phyloP scores from a whole-genome alignment of 2,797 vertebrate genomes.

The Hyperoplus lanceolatus region DNA sequence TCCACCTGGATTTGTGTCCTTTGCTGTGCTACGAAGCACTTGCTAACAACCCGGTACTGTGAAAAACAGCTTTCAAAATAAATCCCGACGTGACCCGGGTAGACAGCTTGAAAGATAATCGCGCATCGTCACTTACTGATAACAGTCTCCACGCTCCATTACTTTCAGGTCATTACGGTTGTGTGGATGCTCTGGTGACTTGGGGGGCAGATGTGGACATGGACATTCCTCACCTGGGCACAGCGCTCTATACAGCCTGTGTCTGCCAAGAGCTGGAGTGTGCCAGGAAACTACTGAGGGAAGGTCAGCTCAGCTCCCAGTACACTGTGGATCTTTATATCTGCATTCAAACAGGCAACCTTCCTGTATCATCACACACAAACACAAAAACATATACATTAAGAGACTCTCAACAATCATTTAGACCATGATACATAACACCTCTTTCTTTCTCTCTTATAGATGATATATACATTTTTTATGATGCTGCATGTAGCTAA shows the following conservation, averaged over 20 bases:
- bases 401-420: background rate
- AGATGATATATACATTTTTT: background rate
- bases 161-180: constrained; percentile 92
- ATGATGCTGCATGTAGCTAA: background rate
- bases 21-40: constrained; percentile 18
- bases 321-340: constrained; percentile 49
- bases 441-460: too few relatives aligned
- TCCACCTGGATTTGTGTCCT: constrained; percentile 41
- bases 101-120: constrained; percentile 65
- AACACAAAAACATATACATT: background rate
- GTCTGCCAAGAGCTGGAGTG: constrained; percentile 91
- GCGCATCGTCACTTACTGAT: constrained; percentile 60
- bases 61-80: constrained; percentile 54
- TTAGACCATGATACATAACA: too few relatives aligned
- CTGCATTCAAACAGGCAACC: constrained; percentile 14
- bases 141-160: constrained; percentile 64
- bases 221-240: constrained; percentile 94
- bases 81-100: constrained; percentile 46
- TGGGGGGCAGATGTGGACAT: constrained; percentile 95
- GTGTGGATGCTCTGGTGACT: constrained; percentile 92
- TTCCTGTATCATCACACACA: constrained; percentile 10
- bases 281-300: constrained; percentile 92
- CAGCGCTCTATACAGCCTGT: constrained; percentile 93
- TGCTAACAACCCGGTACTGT: constrained; percentile 6
- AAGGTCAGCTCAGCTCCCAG: constrained; percentile 86